A percentile compares a stretch with the other conserved stretches of the same genome.
Conservation (phyloP, 2,797 vertebrate genomes). For the Neosilurus hyrtlii region DNA sequence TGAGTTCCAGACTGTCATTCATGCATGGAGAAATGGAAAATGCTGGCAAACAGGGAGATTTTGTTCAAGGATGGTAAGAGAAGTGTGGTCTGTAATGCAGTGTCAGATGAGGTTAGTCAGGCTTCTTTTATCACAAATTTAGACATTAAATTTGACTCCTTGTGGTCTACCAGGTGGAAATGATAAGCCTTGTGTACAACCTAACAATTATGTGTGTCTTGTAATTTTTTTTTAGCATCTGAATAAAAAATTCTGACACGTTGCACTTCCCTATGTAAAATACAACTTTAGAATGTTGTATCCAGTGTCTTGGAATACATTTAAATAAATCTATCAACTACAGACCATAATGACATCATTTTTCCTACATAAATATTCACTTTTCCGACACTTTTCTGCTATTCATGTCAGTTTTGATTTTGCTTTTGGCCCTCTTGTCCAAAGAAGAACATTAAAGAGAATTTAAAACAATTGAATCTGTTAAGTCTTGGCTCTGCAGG, state of each 20-base stretch:
- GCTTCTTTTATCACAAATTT: conserved; percentile 5
- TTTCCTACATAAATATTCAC: conserved; percentile 52
- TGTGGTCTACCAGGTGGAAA: conserved; percentile 8
- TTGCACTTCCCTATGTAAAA: background rate
- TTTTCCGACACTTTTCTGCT: conserved; percentile 45
- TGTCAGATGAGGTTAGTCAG: conserved; percentile 4
- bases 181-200: background rate
- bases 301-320: conserved; percentile 19
- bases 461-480: conserved; percentile 67
- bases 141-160: background rate
- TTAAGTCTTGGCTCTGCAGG: conserved; percentile 57
- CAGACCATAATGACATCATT: conserved; percentile 47
- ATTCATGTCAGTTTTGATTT: conserved; percentile 58
- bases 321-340: conserved; percentile 40
- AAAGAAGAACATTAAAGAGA: conserved; percentile 57
- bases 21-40: conserved; percentile 47
- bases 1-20: conserved; percentile 58
- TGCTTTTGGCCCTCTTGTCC: conserved; percentile 46
- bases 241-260: background rate
- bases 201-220: background rate
- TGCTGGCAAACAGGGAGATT: conserved; percentile 46
- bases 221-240: background rate
- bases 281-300: background rate
- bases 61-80: conserved; percentile 26
- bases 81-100: background rate